phyloP scores from a whole-genome alignment of 2,888 invertebrate genomes.

The Beris chalybata region DNA sequence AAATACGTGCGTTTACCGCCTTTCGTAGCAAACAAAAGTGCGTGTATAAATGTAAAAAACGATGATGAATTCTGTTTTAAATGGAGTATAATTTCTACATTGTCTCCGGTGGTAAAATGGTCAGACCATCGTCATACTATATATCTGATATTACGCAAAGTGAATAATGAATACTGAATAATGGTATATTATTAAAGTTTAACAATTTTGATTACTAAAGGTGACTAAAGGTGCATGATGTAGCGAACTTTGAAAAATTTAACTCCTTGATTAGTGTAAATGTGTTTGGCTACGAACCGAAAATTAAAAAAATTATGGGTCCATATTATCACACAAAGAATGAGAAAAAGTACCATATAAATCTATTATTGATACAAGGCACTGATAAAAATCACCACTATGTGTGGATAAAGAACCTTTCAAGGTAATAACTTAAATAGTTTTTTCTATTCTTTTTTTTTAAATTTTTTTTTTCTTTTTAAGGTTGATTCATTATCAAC shows the following conservation, averaged over 20 bases:
- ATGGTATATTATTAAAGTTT: conserved; percentile 7
- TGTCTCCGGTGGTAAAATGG: not conserved
- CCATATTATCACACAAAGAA: conserved; percentile 5
- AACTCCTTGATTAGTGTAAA: conserved; percentile 1
- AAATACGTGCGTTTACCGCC: no score
- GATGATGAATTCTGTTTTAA: not conserved
- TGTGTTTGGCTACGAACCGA: conserved; percentile 4
- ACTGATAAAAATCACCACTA: not conserved
- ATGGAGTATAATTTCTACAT: conserved; percentile 4
- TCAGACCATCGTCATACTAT: not conserved
- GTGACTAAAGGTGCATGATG: not conserved
- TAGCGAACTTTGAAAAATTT: not conserved
- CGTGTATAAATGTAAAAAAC: no score
- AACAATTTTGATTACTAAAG: not conserved
- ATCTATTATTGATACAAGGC: not conserved
- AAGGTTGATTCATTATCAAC: not conserved
- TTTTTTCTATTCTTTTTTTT: no score
- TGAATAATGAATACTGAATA: not conserved
- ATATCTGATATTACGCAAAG: no score
- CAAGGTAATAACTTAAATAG: no score
- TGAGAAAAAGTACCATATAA: conserved; percentile 4
- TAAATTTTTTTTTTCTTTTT: no score
- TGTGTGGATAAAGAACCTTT: no score
- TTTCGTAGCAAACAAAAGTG: no score
- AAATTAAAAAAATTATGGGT: conserved; percentile 6